Conservation (phyloP, 2,113 vertebrate species). For the Tretioscincus oriximinensis region DNA sequence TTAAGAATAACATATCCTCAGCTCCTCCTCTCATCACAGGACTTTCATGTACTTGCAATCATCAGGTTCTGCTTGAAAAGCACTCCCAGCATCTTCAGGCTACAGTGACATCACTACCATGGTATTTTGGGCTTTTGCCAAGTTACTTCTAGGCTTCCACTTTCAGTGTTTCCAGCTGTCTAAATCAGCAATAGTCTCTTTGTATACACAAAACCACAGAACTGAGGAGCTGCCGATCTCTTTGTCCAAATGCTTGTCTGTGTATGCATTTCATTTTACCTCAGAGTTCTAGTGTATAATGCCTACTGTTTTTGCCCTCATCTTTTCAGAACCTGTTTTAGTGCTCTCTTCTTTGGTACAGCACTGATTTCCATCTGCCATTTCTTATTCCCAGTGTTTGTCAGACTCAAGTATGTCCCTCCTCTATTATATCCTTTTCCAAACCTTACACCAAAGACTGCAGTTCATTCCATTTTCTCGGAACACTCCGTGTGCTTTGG, state of each 20-base stretch:
- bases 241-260: conserved; percentile 17
- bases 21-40: conserved; percentile 11
- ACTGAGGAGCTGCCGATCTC: conserved; percentile 11
- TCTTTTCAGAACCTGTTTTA: conserved; percentile 6
- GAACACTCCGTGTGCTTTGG: not conserved
- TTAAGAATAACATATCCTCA: conserved; percentile 7
- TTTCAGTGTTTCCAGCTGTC: conserved; percentile 39
- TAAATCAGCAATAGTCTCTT: conserved; percentile 38
- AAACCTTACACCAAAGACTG: not conserved
- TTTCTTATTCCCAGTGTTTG: not conserved
- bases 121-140: conserved; percentile 29
- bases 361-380: not conserved
- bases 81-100: conserved; percentile 23
- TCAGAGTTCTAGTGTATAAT: conserved; percentile 10
- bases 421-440: not conserved
- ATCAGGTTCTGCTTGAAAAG: conserved; percentile 31
- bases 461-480: not conserved
- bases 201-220: conserved; percentile 33
- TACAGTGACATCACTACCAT: conserved; percentile 15
- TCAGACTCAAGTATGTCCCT: not conserved
- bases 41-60: conserved; percentile 29
- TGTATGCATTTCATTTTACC: conserved; percentile 24
- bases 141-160: conserved; percentile 36
- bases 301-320: not conserved
- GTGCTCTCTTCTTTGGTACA: not conserved